Percentiles rank a stretch among this genome's conserved stretches.
These are phyloP conservation scores for Garra rufa DNA, from an alignment of 2,113 vertebrate species.

Conservation along the genomic window DNA sequence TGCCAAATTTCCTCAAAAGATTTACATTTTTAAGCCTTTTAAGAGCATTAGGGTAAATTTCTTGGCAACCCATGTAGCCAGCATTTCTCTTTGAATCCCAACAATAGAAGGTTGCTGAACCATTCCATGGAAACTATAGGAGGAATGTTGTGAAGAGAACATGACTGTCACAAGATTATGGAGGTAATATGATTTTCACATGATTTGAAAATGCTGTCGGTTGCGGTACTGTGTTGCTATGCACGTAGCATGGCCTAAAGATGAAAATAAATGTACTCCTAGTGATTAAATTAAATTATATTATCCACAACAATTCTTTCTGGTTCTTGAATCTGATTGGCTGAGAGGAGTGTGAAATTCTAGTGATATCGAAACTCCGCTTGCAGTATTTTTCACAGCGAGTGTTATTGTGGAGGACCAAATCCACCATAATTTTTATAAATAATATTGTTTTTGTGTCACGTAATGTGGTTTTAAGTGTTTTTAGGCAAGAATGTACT, in stretches of 20 bases:
- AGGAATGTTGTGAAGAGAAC: neutral
- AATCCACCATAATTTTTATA: too few species aligned
- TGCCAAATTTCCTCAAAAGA: neutral
- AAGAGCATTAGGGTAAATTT: neutral
- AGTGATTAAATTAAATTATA: neutral
- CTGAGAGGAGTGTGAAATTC: too few species aligned
- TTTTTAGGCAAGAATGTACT: too few species aligned
- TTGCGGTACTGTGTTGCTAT: slow-evolving; percentile 40
- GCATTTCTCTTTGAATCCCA: neutral
- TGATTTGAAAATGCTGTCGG: slow-evolving; percentile 31
- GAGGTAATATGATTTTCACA: slow-evolving; percentile 63
- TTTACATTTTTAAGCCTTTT: neutral
- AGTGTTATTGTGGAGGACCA: too few species aligned
- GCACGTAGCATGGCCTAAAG: neutral
- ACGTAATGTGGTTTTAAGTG: too few species aligned
- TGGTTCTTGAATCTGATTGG: too few species aligned
- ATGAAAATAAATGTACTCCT: neutral
- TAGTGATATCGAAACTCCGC: too few species aligned
- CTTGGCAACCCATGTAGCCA: neutral
- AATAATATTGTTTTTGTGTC: too few species aligned
- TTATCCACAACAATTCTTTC: neutral
- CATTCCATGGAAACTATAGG: neutral
- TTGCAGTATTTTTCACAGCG: too few species aligned
- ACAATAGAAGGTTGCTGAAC: neutral
- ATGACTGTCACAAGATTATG: slow-evolving; percentile 46